Evolutionary conservation across 2,113 vertebrate species (phyloP), one percentile per base, ranked within the genome.

Genomic region (Pardalotus punctatus): DNA sequence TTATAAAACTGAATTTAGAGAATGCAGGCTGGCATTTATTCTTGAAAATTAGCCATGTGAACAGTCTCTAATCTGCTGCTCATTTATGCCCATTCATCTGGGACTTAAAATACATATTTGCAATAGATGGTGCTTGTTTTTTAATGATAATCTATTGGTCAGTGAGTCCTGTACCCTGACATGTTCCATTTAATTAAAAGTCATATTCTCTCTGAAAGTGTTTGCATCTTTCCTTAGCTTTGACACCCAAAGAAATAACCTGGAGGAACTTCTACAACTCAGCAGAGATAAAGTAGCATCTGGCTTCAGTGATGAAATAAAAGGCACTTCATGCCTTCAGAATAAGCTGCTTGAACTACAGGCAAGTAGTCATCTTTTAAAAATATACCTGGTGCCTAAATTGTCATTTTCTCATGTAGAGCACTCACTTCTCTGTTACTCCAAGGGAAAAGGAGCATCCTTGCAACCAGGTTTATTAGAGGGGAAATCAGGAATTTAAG

Each of bases 341-440:
- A 98, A 95, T 38, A 98, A 98, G 33, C 95, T 99, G 47, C 93
- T 97, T 86, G 98, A 99, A 67, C 95, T 99, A 45, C 98, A 99
- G 98, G 99, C 99, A 96, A 97, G 89, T 77, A 48, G 87, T 86
- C 2, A n/a, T 85, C 13, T 73, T 80, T 84, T 65, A 23, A 79
- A 80, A 78, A 53, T 7, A 13, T 18, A 33, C 9, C 61, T 62
- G 33, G 6, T 88, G 28, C 57, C 51, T 81, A 20, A 70, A 60
- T 43, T 47, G 15, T 58, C 62, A 14, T 20, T 92, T 80, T 43
- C 19, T 60, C 12, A 14, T 29, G 29, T n/a, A 25, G 60, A 73
- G 3, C 27, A 10, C 21, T 90, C 54, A n/a, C 8, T 27, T 61
- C n/a, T 70, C 50, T 56, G 17, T 60, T 64, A 6, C 4, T 42